Conservation (phyloP, 2,888 invertebrate species). For the Dynastes hyllus region DNA sequence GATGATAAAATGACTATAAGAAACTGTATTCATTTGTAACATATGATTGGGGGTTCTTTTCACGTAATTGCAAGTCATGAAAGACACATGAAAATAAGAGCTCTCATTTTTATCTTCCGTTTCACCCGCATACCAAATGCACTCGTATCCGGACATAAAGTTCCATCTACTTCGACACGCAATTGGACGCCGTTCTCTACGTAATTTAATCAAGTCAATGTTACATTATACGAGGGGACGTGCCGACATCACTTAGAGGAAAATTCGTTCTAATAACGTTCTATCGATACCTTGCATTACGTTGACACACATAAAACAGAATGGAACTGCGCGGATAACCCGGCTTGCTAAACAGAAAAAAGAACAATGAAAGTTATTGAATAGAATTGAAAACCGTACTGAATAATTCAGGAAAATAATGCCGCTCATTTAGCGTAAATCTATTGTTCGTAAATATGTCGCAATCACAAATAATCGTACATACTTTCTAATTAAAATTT, state of each 20-base stretch:
- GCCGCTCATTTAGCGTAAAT: slow-evolving; percentile 26
- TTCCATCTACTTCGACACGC: neutral
- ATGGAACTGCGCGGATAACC: neutral
- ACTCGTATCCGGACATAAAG: no score
- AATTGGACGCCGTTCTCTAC: neutral
- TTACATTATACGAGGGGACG: neutral
- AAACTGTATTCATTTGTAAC: no score
- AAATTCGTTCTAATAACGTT: slow-evolving; percentile 22
- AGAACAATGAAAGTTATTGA: slow-evolving; percentile 39
- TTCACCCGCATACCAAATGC: no score
- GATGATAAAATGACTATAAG: no score
- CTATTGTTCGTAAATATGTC: slow-evolving; percentile 41
- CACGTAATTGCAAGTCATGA: no score
- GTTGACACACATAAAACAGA: slow-evolving; percentile 32
- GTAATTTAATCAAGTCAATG: neutral
- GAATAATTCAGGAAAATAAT: slow-evolving; percentile 40
- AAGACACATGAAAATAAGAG: no score
- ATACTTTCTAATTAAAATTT: slow-evolving; percentile 43
- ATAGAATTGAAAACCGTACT: slow-evolving; percentile 8
- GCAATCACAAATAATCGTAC: slow-evolving; percentile 32
- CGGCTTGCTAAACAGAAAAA: neutral
- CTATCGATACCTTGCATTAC: neutral
- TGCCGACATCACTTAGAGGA: neutral
- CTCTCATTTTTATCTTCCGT: no score
- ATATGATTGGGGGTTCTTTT: no score